Percentiles rank a stretch among this genome's conserved stretches.
phyloP scores from a whole-genome alignment of 2,797 vertebrate species.

The Linurgus olivaceus region DNA sequence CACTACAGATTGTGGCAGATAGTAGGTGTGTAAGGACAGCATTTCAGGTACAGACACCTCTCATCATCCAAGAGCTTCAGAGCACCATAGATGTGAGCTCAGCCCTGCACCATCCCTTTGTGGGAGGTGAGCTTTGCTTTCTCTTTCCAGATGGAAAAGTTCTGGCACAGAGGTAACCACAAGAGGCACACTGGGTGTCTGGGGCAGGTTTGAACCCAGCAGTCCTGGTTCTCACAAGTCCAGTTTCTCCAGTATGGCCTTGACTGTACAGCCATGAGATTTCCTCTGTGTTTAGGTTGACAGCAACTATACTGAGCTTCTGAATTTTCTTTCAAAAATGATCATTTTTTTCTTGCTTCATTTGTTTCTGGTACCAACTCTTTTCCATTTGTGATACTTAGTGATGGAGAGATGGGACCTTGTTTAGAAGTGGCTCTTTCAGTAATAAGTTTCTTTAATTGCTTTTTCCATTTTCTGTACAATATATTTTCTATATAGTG shows the following conservation, averaged over 20 bases:
- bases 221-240: not conserved
- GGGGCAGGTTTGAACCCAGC: not conserved
- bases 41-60: not conserved
- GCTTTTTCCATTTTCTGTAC: not conserved
- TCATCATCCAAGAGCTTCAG: not conserved
- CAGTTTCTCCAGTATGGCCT: not conserved
- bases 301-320: not conserved
- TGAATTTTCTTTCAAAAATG: not conserved
- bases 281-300: not conserved
- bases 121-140: not conserved
- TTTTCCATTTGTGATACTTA: not conserved
- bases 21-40: not conserved
- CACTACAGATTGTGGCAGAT: not conserved
- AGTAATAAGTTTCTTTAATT: not conserved
- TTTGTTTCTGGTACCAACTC: not conserved
- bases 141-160: not conserved
- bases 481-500: not conserved
- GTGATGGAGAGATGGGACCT: not conserved
- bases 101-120: not conserved
- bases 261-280: not conserved
- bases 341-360: not conserved
- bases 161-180: not conserved
- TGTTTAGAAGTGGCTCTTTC: not conserved
- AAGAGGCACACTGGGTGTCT: not conserved
- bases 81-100: not conserved